A percentile compares a stretch with the other conserved stretches of the same genome.
Evolutionary conservation across 2,888 invertebrate species (phyloP).

Genomic region (Ochropacha duplaris): DNA sequence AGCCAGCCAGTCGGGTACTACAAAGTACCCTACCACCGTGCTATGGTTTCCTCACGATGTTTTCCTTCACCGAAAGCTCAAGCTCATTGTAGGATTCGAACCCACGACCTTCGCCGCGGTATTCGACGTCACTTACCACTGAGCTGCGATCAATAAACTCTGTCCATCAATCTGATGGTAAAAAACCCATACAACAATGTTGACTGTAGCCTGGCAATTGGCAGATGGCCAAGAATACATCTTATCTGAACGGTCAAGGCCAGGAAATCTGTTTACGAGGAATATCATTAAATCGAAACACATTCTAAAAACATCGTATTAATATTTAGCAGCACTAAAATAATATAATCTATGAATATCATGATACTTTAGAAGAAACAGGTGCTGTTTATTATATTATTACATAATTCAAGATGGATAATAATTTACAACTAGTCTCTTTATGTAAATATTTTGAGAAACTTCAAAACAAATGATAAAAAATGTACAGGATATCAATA

Average conservation of each 20-base stretch:
- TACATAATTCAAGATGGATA: not conserved
- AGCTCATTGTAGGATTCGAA: too few species aligned
- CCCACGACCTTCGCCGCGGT: too few species aligned
- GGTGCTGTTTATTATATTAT: not conserved
- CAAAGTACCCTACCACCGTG: too few species aligned
- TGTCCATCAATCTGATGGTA: not conserved
- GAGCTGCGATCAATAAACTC: too few species aligned
- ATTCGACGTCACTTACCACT: too few species aligned
- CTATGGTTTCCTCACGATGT: too few species aligned
- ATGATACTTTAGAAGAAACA: not conserved
- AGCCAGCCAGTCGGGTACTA: too few species aligned
- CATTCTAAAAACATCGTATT: not conserved
- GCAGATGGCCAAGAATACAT: slow-evolving; percentile 22
- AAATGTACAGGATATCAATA: not conserved
- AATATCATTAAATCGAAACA: slow-evolving; percentile 20
- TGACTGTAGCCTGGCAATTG: slow-evolving; percentile 11
- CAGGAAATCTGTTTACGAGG: slow-evolving; percentile 13
- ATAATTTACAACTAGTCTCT: not conserved
- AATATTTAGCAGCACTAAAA: not conserved
- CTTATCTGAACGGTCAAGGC: slow-evolving; percentile 29
- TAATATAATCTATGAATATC: not conserved
- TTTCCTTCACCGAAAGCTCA: too few species aligned
- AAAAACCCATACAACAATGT: slow-evolving; percentile 11
- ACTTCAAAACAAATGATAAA: not conserved
- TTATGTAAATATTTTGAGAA: too few species aligned